phyloP scores from a whole-genome alignment of 2,888 invertebrate genomes.

The Apodemia hepburni region DNA sequence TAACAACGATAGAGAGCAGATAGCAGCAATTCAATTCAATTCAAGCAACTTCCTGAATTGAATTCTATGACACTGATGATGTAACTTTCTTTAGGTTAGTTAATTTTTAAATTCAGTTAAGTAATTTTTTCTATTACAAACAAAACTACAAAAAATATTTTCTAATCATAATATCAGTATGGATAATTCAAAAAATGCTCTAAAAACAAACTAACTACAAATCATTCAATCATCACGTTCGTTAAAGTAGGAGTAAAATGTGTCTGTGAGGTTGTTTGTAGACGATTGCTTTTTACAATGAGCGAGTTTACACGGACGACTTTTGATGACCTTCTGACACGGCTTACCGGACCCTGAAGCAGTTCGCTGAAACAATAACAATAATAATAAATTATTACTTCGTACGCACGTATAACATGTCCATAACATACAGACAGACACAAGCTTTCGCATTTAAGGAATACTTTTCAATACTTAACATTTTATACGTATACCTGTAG shows the following conservation, averaged over 20 bases:
- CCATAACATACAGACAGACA: too few relatives aligned
- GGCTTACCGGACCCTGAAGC: conserved; percentile 42
- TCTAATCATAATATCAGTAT: background rate
- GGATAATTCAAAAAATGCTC: background rate
- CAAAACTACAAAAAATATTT: background rate
- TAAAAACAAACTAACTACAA: background rate
- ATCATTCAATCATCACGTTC: conserved; percentile 22
- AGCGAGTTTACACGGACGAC: conserved; percentile 51
- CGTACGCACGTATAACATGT: too few relatives aligned
- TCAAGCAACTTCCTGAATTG: too few relatives aligned
- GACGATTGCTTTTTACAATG: conserved; percentile 43
- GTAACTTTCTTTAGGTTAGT: too few relatives aligned
- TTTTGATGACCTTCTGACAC: conserved; percentile 57
- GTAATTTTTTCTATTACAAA: too few relatives aligned
- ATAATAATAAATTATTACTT: background rate
- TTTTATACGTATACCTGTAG: too few relatives aligned
- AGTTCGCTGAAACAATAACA: conserved; percentile 35
- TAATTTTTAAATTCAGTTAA: too few relatives aligned
- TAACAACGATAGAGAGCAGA: too few relatives aligned
- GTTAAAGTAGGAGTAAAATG: conserved; percentile 24
- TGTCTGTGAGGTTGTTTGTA: conserved; percentile 28
- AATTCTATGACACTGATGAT: too few relatives aligned
- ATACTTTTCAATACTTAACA: too few relatives aligned
- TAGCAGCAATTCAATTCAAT: too few relatives aligned
- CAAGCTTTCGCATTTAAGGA: too few relatives aligned